Base-by-base conservation (phyloP, 2,888 invertebrate species). In the Strigamia transsilvanica region DNA sequence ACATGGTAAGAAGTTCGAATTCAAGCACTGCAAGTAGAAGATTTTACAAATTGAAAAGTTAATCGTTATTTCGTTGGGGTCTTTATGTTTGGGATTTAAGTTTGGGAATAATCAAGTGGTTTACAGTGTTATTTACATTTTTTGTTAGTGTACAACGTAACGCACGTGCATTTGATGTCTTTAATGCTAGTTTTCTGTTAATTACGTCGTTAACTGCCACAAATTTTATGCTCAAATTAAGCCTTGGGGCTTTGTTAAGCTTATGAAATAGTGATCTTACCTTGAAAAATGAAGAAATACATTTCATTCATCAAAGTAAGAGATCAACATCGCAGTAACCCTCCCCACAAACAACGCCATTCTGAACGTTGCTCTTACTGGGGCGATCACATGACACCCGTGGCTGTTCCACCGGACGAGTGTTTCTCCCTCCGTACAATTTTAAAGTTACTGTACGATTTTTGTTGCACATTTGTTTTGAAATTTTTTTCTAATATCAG, bases 251-350 rank as follows among this genome's bases (percentile, higher is more conserved):
- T 73, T 73, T 32, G 73, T 32, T 23, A 73, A 73, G 4, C 73
- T 73, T 27, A n/a, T 73, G 32, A 32, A 73, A 73, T 73, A 23
- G 73, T 27, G 32, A 32, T 73, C 73, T 73, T 73, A 73, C 73
- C 73, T 73, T 73, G 73, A 73, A 73, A 73, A 73, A 73, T 73
- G 73, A 73, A 73, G 73, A 32, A 10, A 73, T 32, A 7, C 32
- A 73, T 73, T 73, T 73, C 73, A 73, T 73, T 73, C 73, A 73
- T 73, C 73, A 73, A 73, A 73, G 73, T 73, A 73, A 73, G 73
- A 73, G 73, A 73, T 73, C 73, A 73, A 27, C 73, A 32, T 1
- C 73, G 32, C 32, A 73, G 73, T 73, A 32, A 73, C 73, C 73
- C 73, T 73, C 73, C 73, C 73, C 32, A 32, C 27, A 73, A 73